Evolutionary conservation across 92 coral and sea anemone genomes (phyloP).

Genomic region (Siderastrea radians): DNA sequence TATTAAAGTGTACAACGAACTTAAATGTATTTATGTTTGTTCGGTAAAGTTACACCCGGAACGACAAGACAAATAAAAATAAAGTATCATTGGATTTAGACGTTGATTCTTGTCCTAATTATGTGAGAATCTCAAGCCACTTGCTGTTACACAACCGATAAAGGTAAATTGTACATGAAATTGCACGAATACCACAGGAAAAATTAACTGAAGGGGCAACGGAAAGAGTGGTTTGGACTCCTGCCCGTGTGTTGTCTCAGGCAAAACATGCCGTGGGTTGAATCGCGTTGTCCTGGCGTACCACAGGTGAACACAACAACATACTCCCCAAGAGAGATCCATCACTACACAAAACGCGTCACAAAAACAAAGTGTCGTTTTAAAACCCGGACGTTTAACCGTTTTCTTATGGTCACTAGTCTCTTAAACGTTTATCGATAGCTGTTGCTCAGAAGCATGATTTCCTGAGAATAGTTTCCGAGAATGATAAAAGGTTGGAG

Average conservation of each 20-base stretch:
- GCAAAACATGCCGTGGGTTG: slow-evolving; percentile 29
- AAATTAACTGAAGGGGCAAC: slow-evolving; percentile 35
- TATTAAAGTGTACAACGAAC: background rate
- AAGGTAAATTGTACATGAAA: background rate
- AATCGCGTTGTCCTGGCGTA: slow-evolving; percentile 39
- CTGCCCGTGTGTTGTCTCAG: slow-evolving; percentile 21
- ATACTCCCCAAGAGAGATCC: slow-evolving; percentile 50
- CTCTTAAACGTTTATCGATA: background rate
- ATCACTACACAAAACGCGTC: slow-evolving; percentile 14
- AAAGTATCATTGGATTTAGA: background rate
- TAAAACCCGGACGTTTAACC: background rate
- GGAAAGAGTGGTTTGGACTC: slow-evolving; percentile 57
- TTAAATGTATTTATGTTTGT: background rate
- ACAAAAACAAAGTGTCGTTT: slow-evolving; percentile 9
- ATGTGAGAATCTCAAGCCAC: slow-evolving; percentile 4
- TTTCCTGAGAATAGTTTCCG: background rate
- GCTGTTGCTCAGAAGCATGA: background rate
- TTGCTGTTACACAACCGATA: slow-evolving; percentile 7
- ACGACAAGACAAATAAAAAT: slow-evolving; percentile 1
- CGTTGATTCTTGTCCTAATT: slow-evolving; percentile 5
- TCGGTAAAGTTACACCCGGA: slow-evolving; percentile 8
- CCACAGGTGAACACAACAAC: slow-evolving; percentile 39
- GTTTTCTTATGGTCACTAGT: background rate
- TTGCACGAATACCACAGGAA: slow-evolving; percentile 38
- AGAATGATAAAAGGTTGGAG: background rate